Conservation (phyloP, 2,888 invertebrate species). For the Holacanthella duospinosa region DNA sequence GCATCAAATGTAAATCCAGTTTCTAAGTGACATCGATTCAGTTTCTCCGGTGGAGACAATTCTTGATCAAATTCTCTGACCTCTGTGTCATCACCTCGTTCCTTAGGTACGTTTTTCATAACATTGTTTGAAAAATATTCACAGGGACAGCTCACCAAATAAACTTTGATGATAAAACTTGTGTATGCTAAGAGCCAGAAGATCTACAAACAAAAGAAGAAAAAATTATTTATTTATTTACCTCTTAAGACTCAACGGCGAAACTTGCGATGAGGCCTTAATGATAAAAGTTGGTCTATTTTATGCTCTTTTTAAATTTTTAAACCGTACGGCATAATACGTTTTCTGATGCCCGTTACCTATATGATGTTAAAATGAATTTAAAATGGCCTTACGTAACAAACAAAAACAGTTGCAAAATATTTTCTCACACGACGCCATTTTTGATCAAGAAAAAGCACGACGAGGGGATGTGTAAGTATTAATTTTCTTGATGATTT, state of each 20-base stretch:
- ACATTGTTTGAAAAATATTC: slow-evolving; percentile 5
- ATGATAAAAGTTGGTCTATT: too few relatives aligned
- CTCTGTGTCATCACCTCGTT: background rate
- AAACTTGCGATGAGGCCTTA: too few relatives aligned
- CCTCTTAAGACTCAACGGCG: too few relatives aligned
- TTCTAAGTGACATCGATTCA: slow-evolving; percentile 1
- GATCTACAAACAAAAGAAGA: slow-evolving; percentile 18
- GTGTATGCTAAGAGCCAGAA: slow-evolving; percentile 30
- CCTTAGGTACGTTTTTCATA: background rate
- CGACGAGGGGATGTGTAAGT: slow-evolving; percentile 27
- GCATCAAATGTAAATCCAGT: slow-evolving; percentile 7
- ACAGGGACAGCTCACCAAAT: slow-evolving; percentile 30
- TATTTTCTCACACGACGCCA: slow-evolving; percentile 30
- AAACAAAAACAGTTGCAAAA: slow-evolving; percentile 23
- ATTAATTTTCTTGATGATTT: slow-evolving; percentile 19
- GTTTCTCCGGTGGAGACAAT: background rate
- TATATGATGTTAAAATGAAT: too few relatives aligned
- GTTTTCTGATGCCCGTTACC: too few relatives aligned
- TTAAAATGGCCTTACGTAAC: slow-evolving; percentile 34
- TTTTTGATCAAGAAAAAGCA: slow-evolving; percentile 30
- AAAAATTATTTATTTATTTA: too few relatives aligned
- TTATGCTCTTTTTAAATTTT: too few relatives aligned
- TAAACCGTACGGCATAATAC: too few relatives aligned
- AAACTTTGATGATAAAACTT: slow-evolving; percentile 29
- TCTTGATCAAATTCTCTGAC: background rate